Conservation (phyloP, 2,888 invertebrate species). For the Drosophila birchii region DNA sequence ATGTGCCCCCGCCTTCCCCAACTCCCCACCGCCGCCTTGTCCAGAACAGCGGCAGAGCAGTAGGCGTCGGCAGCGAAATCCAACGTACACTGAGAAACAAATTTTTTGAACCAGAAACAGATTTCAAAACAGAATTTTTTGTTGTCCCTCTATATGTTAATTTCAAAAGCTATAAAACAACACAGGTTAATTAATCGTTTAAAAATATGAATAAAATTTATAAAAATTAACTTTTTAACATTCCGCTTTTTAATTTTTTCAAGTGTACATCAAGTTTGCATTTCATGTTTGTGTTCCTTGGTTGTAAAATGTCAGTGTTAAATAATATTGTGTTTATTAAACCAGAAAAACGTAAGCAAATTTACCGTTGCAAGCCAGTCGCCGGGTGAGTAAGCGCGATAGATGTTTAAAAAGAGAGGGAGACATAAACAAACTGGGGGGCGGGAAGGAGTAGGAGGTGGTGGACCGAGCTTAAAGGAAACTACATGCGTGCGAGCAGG, state of each 20-base stretch:
- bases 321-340: slow-evolving; percentile 58
- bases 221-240: too few species aligned
- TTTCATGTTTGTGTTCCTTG: slow-evolving; percentile 34
- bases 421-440: neutral
- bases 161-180: neutral
- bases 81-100: slow-evolving; percentile 5
- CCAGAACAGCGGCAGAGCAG: slow-evolving; percentile 26
- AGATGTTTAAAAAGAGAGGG: slow-evolving; percentile 13
- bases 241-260: neutral
- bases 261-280: slow-evolving; percentile 27
- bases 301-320: slow-evolving; percentile 68
- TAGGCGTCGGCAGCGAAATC: slow-evolving; percentile 22
- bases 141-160: too few species aligned
- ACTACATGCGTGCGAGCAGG: slow-evolving; percentile 18
- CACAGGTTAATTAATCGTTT: too few species aligned
- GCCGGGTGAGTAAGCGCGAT: slow-evolving; percentile 50
- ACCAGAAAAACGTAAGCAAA: slow-evolving; percentile 43
- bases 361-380: slow-evolving; percentile 44
- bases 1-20: slow-evolving; percentile 48
- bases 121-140: too few species aligned
- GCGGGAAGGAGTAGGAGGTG: neutral
- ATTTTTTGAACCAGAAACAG: neutral
- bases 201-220: too few species aligned
- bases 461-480: slow-evolving; percentile 21
- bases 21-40: neutral